Evolutionary conservation across 2,113 vertebrate genomes (phyloP), one percentile per base, ranked within the genome.

Genomic region (Irena cyanogastra): DNA sequence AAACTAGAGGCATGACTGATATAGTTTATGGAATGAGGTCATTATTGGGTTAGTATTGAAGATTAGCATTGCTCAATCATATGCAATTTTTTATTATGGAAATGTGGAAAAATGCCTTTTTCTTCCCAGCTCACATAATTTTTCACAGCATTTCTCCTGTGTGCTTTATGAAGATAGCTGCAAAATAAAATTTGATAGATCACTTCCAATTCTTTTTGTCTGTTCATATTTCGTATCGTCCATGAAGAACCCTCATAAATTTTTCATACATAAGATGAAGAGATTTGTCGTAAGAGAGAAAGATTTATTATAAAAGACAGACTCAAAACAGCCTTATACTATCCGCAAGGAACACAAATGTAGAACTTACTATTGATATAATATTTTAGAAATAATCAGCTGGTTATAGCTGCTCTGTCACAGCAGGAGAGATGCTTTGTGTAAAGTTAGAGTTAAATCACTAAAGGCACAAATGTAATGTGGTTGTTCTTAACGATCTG

Each of bases 161-260:
- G 79, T 90, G 82, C 76, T 78, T 94, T 75, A 86, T 33, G 39
- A 88, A 85, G 87, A 88, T 83, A 83, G 75, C 61, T 66, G 85
- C 47, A 72, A 87, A 88, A 74, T 83, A 65, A 90, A 83, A 70
- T 74, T 74, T 95, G 87, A 95, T 94, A 69, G 78, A 91, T 95
- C 9, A 6, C 84, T 90, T 94, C 44, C 89, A 91, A 56, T 96
- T 96, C 56, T 77, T 94, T 89, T 83, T 83, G 83, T 81, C 76
- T 95, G 93, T 85, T 83, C 80, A 74, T 94, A 85, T 93, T 93
- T 95, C n/a, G 41, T 74, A 52, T 35, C 28, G 4, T 50, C 50
- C 49, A 10, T 23, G 82, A 93, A 95, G 90, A 88, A n/a, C 76
- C 64, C 49, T 94, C 87, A 96, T 92, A 83, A 91, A 84, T 94